A percentile compares a stretch with the other conserved stretches of the same genome.
phyloP scores from a whole-genome alignment of 2,888 invertebrate genomes.

The Drosophila macrospina region DNA sequence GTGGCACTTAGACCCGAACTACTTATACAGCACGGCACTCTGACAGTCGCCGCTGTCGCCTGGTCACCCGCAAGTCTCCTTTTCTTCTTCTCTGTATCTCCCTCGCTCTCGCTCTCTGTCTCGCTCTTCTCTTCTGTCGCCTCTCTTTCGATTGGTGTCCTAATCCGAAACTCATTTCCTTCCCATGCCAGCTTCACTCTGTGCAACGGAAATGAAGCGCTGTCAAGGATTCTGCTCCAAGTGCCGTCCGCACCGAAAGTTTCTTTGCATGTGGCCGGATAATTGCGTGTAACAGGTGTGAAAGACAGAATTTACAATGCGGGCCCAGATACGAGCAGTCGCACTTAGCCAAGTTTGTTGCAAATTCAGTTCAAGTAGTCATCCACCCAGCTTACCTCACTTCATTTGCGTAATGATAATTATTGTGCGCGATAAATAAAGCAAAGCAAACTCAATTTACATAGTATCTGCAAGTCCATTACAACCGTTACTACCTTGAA shows the following conservation, averaged over 20 bases:
- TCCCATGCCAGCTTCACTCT: conserved; percentile 69
- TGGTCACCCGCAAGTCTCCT: conserved; percentile 34
- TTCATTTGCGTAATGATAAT: conserved; percentile 61
- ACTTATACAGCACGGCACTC: conserved; percentile 65
- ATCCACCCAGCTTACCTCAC: conserved; percentile 2
- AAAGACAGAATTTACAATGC: conserved; percentile 79
- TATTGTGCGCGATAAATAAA: conserved; percentile 65
- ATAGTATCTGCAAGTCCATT: conserved; percentile 8
- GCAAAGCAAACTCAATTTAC: conserved; percentile 14
- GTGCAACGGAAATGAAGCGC: conserved; percentile 73
- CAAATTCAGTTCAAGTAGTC: conserved; percentile 67
- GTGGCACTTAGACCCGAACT: conserved; percentile 72
- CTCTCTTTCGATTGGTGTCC: conserved; percentile 65
- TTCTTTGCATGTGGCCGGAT: conserved; percentile 72
- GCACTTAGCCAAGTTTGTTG: conserved; percentile 30
- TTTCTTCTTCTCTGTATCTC: conserved; percentile 8
- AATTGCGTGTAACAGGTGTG: conserved; percentile 81
- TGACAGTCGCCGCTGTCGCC: conserved; percentile 16
- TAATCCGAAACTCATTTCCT: conserved; percentile 83
- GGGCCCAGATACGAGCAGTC: conserved; percentile 10
- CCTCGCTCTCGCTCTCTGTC: background rate
- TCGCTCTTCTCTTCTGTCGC: background rate
- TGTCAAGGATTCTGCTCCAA: conserved; percentile 62
- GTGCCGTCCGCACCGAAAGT: conserved; percentile 61
- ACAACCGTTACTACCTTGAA: conserved; percentile 28